Conservation (phyloP, 2,888 invertebrate species). For the Alloplasta piceator region DNA sequence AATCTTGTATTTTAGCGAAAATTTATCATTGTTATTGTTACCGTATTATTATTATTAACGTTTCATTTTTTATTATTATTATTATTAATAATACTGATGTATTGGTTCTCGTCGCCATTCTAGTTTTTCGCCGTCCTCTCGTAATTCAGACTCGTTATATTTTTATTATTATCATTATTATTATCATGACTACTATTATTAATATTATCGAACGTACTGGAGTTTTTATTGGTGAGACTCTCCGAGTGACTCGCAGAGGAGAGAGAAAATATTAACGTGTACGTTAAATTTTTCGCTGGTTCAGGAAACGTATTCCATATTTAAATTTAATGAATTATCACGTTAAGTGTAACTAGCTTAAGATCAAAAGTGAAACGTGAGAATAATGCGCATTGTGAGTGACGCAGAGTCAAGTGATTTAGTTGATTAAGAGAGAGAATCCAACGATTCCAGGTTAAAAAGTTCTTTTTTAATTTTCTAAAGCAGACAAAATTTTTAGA, state of each 20-base stretch:
- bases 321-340: conserved; percentile 54
- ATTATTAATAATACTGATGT: conserved; percentile 49
- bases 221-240: background rate
- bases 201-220: too few relatives aligned
- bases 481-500: too few relatives aligned
- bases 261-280: conserved; percentile 34
- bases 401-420: conserved; percentile 31
- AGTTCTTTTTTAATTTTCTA: too few relatives aligned
- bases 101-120: conserved; percentile 57
- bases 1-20: conserved; percentile 72
- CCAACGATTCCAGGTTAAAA: background rate
- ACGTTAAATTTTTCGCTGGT: conserved; percentile 50
- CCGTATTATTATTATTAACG: conserved; percentile 72
- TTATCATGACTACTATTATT: conserved; percentile 32
- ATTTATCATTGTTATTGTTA: conserved; percentile 74
- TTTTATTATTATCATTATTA: conserved; percentile 14
- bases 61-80: conserved; percentile 48
- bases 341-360: conserved; percentile 50
- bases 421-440: conserved; percentile 16
- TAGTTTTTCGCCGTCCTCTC: conserved; percentile 57
- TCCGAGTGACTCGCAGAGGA: conserved; percentile 16
- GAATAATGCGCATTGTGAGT: conserved; percentile 14
- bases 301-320: conserved; percentile 63
- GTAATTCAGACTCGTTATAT: conserved; percentile 44
- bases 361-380: conserved; percentile 23